A percentile compares a stretch with the other conserved stretches of the same genome.
Conservation (phyloP, 2,797 vertebrate genomes). For the Hippoglossus hippoglossus region DNA sequence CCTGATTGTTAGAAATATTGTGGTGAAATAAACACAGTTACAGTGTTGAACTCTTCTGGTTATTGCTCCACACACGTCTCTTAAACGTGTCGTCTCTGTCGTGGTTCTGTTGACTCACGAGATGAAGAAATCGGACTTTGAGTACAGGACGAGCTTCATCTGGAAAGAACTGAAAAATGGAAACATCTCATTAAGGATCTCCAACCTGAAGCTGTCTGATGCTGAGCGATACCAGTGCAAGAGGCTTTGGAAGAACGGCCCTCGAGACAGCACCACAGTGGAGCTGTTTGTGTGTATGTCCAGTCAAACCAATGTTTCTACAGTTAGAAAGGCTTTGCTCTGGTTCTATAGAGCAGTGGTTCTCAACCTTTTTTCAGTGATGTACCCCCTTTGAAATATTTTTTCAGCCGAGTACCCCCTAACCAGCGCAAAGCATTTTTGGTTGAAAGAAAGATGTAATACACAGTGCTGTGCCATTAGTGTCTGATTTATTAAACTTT, state of each 20-base stretch:
- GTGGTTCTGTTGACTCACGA: slow-evolving; percentile 17
- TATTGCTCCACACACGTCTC: background rate
- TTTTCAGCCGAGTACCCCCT: too few relatives aligned
- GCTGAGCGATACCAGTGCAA: slow-evolving; percentile 16
- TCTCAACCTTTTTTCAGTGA: too few relatives aligned
- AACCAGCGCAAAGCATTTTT: too few relatives aligned
- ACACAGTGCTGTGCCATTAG: too few relatives aligned
- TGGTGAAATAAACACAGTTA: background rate
- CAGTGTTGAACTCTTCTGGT: too few relatives aligned
- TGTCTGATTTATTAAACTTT: too few relatives aligned
- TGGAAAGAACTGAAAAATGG: background rate
- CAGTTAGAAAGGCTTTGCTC: too few relatives aligned
- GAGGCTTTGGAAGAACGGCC: background rate
- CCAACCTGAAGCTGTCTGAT: slow-evolving; percentile 36
- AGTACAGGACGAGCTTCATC: slow-evolving; percentile 39
- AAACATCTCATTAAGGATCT: slow-evolving; percentile 46
- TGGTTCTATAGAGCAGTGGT: too few relatives aligned
- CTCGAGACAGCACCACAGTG: rapidly evolving
- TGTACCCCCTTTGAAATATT: too few relatives aligned
- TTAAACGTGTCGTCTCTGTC: background rate
- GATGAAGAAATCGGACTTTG: slow-evolving; percentile 45
- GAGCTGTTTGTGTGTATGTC: slow-evolving; percentile 6
- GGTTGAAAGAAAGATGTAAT: too few relatives aligned
- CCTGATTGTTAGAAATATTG: too few relatives aligned
- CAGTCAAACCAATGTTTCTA: too few relatives aligned